Evolutionary conservation across 2,113 vertebrate genomes (phyloP).

Genomic region (Alaudala cheleensis): DNA sequence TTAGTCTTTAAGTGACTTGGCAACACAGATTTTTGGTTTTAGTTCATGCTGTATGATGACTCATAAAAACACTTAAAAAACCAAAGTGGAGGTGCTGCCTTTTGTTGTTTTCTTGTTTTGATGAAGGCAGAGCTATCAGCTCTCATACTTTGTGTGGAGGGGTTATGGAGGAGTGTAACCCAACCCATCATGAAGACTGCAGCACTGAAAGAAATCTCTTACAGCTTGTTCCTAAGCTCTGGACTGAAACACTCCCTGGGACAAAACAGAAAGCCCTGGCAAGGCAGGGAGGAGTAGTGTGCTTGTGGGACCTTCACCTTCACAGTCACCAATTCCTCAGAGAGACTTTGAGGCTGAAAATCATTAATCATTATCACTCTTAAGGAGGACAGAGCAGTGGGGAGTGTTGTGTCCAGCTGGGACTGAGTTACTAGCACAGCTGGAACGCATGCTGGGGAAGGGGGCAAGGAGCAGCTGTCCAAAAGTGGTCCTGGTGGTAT

Average conservation of each 20-base stretch:
- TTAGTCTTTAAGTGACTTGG: not conserved
- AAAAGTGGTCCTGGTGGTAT: not conserved
- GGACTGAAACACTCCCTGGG: not conserved
- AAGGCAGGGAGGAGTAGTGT: not conserved
- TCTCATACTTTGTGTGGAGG: not conserved
- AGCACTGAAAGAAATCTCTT: not conserved
- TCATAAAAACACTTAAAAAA: not conserved
- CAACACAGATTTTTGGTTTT: not conserved
- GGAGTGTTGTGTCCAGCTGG: not conserved
- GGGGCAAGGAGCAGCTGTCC: not conserved
- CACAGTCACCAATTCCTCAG: not conserved
- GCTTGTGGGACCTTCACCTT: not conserved
- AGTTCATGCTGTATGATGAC: not conserved
- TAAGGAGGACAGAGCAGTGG: not conserved
- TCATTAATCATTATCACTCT: fast-evolving
- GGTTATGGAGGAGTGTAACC: not conserved
- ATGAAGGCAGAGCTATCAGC: not conserved
- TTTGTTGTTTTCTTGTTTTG: not conserved
- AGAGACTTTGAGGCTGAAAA: not conserved
- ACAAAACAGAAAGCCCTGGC: not conserved
- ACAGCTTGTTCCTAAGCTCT: not conserved
- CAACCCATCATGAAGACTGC: not conserved
- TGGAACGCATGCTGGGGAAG: not conserved
- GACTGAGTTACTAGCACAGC: fast-evolving
- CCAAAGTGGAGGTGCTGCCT: not conserved